Percentiles rank a stretch among this genome's conserved stretches.
Conservation (phyloP, 2,113 vertebrate genomes). For the Tetraodon nigroviridis region DNA sequence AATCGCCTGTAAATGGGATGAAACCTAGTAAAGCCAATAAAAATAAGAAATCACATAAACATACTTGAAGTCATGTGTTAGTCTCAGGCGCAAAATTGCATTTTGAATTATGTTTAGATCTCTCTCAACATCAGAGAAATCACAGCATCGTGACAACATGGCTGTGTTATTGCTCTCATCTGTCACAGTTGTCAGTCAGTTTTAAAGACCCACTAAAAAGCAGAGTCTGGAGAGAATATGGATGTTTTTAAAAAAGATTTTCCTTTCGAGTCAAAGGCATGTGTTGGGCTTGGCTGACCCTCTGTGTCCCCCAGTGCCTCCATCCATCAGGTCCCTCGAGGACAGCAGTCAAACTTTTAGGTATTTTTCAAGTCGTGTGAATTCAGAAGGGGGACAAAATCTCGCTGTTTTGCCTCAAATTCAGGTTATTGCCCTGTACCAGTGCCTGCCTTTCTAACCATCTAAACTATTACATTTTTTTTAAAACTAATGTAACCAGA, state of each 20-base stretch:
- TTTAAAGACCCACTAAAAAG: constrained; percentile 7
- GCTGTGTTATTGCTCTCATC: constrained; percentile 14
- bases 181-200: constrained; percentile 32
- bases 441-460: too few relatives aligned
- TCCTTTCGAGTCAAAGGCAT: not conserved
- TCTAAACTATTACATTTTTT: too few relatives aligned
- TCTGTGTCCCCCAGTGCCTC: constrained; percentile 18
- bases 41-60: constrained; percentile 1
- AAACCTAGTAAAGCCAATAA: constrained; percentile 20
- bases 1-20: constrained; percentile 1
- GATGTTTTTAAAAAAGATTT: too few relatives aligned
- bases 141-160: too few relatives aligned
- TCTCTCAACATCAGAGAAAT: too few relatives aligned
- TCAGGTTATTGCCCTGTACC: too few relatives aligned
- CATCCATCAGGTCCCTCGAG: constrained; percentile 55
- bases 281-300: constrained; percentile 47
- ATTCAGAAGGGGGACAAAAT: too few relatives aligned
- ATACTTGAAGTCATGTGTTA: constrained; percentile 10
- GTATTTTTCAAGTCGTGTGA: constrained; percentile 45
- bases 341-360: constrained; percentile 44
- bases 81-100: too few relatives aligned
- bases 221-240: not conserved
- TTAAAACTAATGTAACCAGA: too few relatives aligned
- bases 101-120: too few relatives aligned
- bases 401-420: too few relatives aligned